Percentiles rank a stretch among this genome's conserved stretches.
Evolutionary conservation across 2,797 vertebrate genomes (phyloP).

Genomic region (Pantherophis vulpinus): DNA sequence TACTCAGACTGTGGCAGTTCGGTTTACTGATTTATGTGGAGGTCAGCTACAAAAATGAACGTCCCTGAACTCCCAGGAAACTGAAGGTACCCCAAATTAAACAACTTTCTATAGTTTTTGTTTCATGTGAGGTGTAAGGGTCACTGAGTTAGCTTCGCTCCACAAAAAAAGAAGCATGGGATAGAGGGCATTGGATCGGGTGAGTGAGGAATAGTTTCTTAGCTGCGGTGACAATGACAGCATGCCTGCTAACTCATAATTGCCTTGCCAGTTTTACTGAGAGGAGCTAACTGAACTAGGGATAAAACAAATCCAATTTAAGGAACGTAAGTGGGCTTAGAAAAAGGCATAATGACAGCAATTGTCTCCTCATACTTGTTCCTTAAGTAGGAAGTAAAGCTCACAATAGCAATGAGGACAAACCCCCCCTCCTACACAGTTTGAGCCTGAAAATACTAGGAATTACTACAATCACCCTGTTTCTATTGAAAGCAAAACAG

Average conservation of each 20-base stretch:
- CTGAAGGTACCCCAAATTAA: not conserved
- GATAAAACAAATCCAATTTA: not conserved
- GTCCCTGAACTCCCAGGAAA: not conserved
- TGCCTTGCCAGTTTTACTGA: not conserved
- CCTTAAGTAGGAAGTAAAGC: not conserved
- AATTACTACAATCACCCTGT: not conserved
- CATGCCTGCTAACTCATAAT: too few species aligned
- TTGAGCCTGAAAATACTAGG: not conserved
- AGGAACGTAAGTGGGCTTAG: not conserved
- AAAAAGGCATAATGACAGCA: not conserved
- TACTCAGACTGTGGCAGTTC: not conserved
- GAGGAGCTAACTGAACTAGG: too few species aligned
- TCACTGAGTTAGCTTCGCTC: not conserved
- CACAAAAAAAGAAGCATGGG: not conserved
- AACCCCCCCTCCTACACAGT: not conserved
- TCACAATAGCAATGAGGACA: not conserved
- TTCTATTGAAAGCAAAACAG: not conserved
- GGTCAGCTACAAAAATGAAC: not conserved
- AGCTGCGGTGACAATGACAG: not conserved
- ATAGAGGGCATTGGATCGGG: not conserved
- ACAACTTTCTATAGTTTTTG: not conserved
- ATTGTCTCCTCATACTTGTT: not conserved
- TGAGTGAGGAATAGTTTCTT: not conserved
- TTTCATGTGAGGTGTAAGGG: not conserved
- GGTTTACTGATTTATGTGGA: not conserved